phyloP scores from a whole-genome alignment of 1,140 invertebrate genomes.

The Nephotettix cincticeps region DNA sequence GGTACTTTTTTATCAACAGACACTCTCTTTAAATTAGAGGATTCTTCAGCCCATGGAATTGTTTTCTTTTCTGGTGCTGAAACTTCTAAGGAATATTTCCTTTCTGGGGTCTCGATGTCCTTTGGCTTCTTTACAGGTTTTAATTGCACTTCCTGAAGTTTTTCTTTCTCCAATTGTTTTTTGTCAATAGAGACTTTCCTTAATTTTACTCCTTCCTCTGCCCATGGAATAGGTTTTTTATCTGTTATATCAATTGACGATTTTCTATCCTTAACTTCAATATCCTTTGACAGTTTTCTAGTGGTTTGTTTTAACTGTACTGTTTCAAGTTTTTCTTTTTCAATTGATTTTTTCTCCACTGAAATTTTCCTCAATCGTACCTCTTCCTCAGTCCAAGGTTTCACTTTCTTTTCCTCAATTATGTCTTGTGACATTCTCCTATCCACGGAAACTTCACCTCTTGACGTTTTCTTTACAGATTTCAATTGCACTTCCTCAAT shows the following conservation, averaged over 20 bases:
- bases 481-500: conserved; percentile 51
- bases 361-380: conserved; percentile 1
- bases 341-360: not conserved
- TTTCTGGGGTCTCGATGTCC: not conserved
- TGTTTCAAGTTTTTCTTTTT: conserved; percentile 43
- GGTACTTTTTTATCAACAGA: conserved; percentile 3
- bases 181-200: conserved; percentile 2
- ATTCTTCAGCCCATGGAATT: conserved; percentile 5
- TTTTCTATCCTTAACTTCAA: not conserved
- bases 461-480: conserved; percentile 41
- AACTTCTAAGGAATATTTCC: not conserved
- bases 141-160: conserved; percentile 48
- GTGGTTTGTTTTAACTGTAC: conserved; percentile 48
- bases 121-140: conserved; percentile 46
- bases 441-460: not conserved
- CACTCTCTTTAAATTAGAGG: not conserved
- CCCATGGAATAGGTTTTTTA: conserved; percentile 10
- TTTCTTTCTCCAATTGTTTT: conserved; percentile 18
- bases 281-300: not conserved
- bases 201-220: conserved; percentile 19
- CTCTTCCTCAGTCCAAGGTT: conserved; percentile 22
- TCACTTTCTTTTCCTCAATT: not conserved
- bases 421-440: not conserved
- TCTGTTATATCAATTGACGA: not conserved
- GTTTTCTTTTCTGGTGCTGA: not conserved